Evolutionary conservation across 2,888 invertebrate species (phyloP).

Genomic region (Drosophila merina): DNA sequence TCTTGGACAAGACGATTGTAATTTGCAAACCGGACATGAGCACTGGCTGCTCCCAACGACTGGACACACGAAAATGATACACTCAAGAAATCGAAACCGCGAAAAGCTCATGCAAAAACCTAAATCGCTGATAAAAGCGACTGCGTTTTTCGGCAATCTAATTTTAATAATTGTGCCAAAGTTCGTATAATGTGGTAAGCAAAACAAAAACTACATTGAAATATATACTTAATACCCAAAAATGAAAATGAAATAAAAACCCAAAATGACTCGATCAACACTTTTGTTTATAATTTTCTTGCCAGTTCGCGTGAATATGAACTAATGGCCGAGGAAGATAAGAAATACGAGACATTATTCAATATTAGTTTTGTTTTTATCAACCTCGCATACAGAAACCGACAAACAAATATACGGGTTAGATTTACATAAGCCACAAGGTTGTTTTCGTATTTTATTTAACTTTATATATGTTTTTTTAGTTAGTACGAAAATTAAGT

Average conservation of each 20-base stretch:
- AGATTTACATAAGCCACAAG: constrained; percentile 33
- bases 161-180: constrained; percentile 63
- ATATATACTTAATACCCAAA: constrained; percentile 1
- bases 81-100: constrained; percentile 12
- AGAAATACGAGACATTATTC: constrained; percentile 59
- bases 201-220: constrained; percentile 31
- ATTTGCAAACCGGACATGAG: constrained; percentile 79
- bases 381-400: constrained; percentile 29
- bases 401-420: neutral
- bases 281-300: constrained; percentile 7
- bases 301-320: constrained; percentile 16
- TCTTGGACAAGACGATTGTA: constrained; percentile 69
- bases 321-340: constrained; percentile 44
- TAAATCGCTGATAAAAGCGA: constrained; percentile 39
- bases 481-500: neutral
- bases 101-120: constrained; percentile 29
- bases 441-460: constrained; percentile 12
- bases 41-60: constrained; percentile 49
- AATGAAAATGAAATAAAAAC: constrained; percentile 7
- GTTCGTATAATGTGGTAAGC: constrained; percentile 42
- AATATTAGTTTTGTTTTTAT: constrained; percentile 67
- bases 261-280: constrained; percentile 31
- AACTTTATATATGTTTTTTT: neutral
- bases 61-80: constrained; percentile 18
- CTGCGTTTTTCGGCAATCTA: constrained; percentile 27